Base-by-base conservation (phyloP, 1,140 invertebrate species). In the Drosophila kurseongensis region DNA sequence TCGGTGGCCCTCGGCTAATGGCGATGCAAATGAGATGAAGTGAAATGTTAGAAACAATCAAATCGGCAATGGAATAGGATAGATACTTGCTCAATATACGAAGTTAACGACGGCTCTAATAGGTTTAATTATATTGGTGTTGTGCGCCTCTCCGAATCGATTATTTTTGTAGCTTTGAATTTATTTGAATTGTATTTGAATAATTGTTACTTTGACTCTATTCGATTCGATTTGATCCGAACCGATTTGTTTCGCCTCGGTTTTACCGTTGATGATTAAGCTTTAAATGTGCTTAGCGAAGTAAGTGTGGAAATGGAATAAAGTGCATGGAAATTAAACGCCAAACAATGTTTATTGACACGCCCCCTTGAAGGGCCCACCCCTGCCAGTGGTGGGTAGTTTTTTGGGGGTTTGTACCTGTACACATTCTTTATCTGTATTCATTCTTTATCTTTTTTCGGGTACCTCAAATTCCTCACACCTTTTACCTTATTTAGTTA, bases 231-330 rank as follows among this genome's bases (percentile, higher is more conserved):
- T 45, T 65, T 16, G 55, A 57, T 16, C 10, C 40, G 54, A 41
- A 23, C 23, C 38, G 50, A 52, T 35, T 51, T 51, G 9, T 51
- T 51, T 51, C n/a, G 23, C 38, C 40, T 57, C 40, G 42, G 61
- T 35, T 56, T 29, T 73, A 58, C 75, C 23, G 60, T 73, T 74
- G 57, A 84, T 65, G 72, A 80, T 85, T 85, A 67, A 80, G 84
- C 83, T 88, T 88, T 88, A 83, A 88, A 80, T 88, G 83, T 86
- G 79, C 84, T 89, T 86, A 83, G 84, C 36, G 51, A 79, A 76
- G 79, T 83, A 86, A 89, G 79, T 69, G 65, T 77, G 75, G 62
- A 50, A 77, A 88, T 60, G 72, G 69, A 86, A 86, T 88, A 86
- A 88, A 89, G 63, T 89, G 75, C 84, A 89, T 88, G 78, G 66